Conservation (phyloP, 1,140 invertebrate genomes). For the Radopholus similis region DNA sequence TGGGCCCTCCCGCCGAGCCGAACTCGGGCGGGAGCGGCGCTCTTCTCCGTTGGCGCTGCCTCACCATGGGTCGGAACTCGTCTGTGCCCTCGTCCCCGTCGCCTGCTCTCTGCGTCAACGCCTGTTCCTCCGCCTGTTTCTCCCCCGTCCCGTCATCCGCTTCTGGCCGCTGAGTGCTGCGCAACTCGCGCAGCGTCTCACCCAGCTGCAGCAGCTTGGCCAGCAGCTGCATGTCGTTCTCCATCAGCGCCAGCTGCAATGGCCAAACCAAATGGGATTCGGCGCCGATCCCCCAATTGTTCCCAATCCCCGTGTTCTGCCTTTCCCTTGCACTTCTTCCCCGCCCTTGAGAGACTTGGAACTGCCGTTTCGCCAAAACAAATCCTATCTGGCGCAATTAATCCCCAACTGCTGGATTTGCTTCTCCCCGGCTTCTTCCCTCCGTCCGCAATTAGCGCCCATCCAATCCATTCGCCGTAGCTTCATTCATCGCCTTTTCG, state of each 20-base stretch:
- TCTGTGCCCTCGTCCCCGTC: not conserved
- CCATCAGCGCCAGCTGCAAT: constrained; percentile 46
- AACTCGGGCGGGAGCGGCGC: constrained; percentile 5
- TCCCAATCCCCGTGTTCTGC: too few species aligned
- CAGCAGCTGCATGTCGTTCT: constrained; percentile 42
- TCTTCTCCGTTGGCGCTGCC: constrained; percentile 1
- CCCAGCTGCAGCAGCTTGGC: constrained; percentile 41
- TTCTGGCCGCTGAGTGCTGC: constrained; percentile 15
- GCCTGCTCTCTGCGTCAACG: not conserved
- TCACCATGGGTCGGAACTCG: not conserved
- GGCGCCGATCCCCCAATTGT: too few species aligned
- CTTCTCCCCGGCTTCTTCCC: too few species aligned
- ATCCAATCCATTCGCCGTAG: too few species aligned
- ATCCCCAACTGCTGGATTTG: too few species aligned
- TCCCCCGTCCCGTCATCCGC: not conserved
- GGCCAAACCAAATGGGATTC: too few species aligned
- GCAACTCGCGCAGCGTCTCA: constrained; percentile 35
- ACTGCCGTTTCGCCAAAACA: too few species aligned
- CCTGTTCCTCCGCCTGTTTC: not conserved
- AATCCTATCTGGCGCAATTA: too few species aligned
- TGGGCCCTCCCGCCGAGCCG: not conserved
- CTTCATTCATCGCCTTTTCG: too few species aligned
- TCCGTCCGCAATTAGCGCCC: too few species aligned
- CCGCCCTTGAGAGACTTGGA: too few species aligned
- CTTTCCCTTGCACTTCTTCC: too few species aligned